Evolutionary conservation across 1,140 invertebrate species (phyloP).

Genomic region (Chrysomallon squamiferum): DNA sequence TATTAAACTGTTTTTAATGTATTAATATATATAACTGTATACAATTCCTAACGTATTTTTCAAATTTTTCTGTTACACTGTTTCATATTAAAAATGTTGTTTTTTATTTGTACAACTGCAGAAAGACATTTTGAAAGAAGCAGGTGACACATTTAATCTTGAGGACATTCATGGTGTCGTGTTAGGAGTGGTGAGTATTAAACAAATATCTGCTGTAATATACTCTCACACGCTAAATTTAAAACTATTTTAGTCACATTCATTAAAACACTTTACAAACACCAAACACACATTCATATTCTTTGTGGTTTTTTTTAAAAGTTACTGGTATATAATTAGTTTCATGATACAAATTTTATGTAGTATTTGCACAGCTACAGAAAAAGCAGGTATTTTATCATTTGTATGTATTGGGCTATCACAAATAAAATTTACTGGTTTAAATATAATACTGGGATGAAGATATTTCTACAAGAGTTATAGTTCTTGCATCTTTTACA

Average conservation of each 20-base stretch:
- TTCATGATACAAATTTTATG: neutral
- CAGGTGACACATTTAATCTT: conserved; percentile 41
- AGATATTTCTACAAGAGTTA: too few relatives aligned
- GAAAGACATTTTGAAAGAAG: conserved; percentile 34
- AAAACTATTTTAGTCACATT: neutral
- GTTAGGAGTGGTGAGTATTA: conserved; percentile 37
- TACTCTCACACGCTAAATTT: neutral
- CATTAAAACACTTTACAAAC: neutral
- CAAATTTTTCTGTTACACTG: too few relatives aligned
- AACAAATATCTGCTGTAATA: neutral
- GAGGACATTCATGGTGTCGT: conserved; percentile 27
- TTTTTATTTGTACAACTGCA: conserved; percentile 4
- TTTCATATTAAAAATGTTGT: too few relatives aligned
- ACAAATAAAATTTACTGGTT: too few relatives aligned
- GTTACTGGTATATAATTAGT: neutral
- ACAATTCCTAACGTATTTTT: too few relatives aligned
- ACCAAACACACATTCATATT: neutral
- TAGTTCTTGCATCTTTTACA: too few relatives aligned
- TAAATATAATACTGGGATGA: too few relatives aligned
- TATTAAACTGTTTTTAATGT: too few relatives aligned
- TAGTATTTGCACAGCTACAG: neutral
- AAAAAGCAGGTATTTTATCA: too few relatives aligned
- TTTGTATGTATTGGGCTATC: too few relatives aligned
- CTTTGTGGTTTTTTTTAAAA: neutral
- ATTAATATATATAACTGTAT: too few relatives aligned